phyloP scores from a whole-genome alignment of 2,797 vertebrate species.

The Takifugu rubripes region DNA sequence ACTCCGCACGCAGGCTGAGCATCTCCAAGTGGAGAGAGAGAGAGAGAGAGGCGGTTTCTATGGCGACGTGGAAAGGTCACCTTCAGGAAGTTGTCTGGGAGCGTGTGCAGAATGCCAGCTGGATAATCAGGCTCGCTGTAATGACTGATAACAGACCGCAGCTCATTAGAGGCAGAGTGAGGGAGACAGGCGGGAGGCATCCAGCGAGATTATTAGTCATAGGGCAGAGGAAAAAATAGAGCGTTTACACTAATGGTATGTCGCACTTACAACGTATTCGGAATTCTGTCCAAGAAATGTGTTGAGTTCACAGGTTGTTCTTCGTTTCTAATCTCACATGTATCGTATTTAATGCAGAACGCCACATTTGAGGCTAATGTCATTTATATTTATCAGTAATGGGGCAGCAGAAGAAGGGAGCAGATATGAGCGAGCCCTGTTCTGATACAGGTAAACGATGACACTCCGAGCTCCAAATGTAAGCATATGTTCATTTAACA shows the following conservation, averaged over 20 bases:
- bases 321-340: slow-evolving; percentile 5
- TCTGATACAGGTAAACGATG: background rate
- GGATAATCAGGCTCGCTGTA: slow-evolving; percentile 79
- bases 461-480: background rate
- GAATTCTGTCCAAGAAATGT: slow-evolving; percentile 12
- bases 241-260: slow-evolving; percentile 37
- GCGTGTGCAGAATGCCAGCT: slow-evolving; percentile 67
- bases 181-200: slow-evolving; percentile 1
- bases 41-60: slow-evolving; percentile 69
- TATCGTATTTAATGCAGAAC: slow-evolving; percentile 11
- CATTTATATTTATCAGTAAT: background rate
- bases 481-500: background rate
- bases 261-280: slow-evolving; percentile 13
- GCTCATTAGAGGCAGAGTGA: slow-evolving; percentile 67
- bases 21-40: slow-evolving; percentile 33
- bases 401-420: background rate
- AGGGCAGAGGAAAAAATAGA: slow-evolving; percentile 43
- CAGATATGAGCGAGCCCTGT: background rate
- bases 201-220: slow-evolving; percentile 48
- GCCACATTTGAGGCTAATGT: background rate
- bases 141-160: slow-evolving; percentile 74
- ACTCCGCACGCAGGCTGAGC: slow-evolving; percentile 34
- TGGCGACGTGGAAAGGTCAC: slow-evolving; percentile 82
- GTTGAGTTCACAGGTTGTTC: slow-evolving; percentile 16
- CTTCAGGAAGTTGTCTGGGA: slow-evolving; percentile 79